Conservation (phyloP, 2,797 vertebrate species). For the Gymnothorax reevesii region DNA sequence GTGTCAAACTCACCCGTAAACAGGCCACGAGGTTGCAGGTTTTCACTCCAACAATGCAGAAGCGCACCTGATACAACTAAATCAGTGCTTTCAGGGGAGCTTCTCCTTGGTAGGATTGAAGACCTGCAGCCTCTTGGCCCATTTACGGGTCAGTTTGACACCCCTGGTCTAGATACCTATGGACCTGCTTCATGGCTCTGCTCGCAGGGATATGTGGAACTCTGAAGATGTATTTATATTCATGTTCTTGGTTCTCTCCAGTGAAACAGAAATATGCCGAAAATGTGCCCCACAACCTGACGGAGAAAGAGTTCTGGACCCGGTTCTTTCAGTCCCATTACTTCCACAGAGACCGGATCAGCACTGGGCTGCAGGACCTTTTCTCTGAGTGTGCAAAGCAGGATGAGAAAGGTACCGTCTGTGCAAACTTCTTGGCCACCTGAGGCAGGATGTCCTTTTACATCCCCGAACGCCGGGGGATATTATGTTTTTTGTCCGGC, state of each 20-base stretch:
- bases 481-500: no score
- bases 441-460: neutral
- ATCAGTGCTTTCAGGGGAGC: no score
- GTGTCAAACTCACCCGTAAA: no score
- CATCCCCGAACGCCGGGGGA: no score
- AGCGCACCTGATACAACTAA: no score
- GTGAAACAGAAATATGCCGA: conserved; percentile 97
- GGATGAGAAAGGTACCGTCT: conserved; percentile 87
- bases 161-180: no score
- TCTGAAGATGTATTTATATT: neutral
- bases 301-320: conserved; percentile 98
- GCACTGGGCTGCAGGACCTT: conserved; percentile 92
- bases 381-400: conserved; percentile 98
- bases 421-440: neutral
- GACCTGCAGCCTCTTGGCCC: no score
- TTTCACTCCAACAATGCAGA: no score
- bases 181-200: neutral
- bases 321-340: conserved; percentile 99
- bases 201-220: neutral
- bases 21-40: no score
- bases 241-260: conserved; percentile 56
- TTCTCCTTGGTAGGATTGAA: no score
- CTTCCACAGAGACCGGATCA: conserved; percentile 96
- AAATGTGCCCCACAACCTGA: conserved; percentile 96
- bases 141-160: no score